Conservation (phyloP, 2,888 invertebrate species). For the Pediacus dermestoides region DNA sequence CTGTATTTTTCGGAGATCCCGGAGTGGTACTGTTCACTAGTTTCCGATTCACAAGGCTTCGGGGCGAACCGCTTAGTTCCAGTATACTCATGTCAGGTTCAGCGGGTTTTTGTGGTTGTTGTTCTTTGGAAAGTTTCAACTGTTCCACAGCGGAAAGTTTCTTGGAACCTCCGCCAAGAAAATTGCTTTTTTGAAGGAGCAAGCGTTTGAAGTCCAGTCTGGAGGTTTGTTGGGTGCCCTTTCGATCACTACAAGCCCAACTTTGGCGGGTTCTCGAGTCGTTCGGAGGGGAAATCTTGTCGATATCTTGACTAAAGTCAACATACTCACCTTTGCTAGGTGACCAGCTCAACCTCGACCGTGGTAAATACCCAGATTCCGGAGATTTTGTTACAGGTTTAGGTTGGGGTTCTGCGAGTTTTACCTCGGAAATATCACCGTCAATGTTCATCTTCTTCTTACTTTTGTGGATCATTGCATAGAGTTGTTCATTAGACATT, state of each 20-base stretch:
- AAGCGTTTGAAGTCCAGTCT: conserved; percentile 81
- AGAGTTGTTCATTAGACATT: conserved; percentile 76
- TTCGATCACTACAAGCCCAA: conserved; percentile 61
- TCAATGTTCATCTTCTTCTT: conserved; percentile 70
- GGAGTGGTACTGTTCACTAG: conserved; percentile 53
- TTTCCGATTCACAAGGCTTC: conserved; percentile 63
- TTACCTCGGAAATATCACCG: conserved; percentile 51
- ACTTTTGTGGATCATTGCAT: conserved; percentile 73
- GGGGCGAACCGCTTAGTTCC: conserved; percentile 68
- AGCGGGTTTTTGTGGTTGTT: conserved; percentile 33
- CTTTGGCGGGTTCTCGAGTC: conserved; percentile 49
- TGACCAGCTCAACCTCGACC: conserved; percentile 64
- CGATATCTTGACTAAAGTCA: conserved; percentile 43
- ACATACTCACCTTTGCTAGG: conserved; percentile 51
- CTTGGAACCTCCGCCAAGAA: conserved; percentile 54
- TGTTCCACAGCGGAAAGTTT: conserved; percentile 77
- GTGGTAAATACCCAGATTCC: conserved; percentile 60
- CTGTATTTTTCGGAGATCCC: conserved; percentile 52
- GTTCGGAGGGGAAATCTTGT: conserved; percentile 42
- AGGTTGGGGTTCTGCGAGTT: conserved; percentile 10
- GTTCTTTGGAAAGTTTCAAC: conserved; percentile 65
- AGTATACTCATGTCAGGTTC: conserved; percentile 59
- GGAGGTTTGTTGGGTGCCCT: conserved; percentile 68
- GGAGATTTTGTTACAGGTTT: conserved; percentile 48
- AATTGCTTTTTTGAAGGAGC: conserved; percentile 68